Evolutionary conservation across 2,888 invertebrate genomes (phyloP).

Genomic region (Agonopterix arenella): DNA sequence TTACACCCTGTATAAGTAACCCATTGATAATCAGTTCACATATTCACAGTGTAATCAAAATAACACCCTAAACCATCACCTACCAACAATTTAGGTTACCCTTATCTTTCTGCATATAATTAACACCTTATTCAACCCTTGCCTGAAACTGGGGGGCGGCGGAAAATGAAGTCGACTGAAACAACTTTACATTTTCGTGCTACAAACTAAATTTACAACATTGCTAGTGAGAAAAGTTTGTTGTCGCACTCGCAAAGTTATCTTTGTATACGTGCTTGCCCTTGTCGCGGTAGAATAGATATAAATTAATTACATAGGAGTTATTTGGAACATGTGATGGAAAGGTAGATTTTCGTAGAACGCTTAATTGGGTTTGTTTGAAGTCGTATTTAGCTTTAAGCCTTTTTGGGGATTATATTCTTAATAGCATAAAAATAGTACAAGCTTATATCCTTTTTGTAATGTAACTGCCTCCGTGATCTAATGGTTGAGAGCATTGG

Average conservation of each 20-base stretch:
- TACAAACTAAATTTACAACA: neutral
- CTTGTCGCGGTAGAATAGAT: slow-evolving; percentile 13
- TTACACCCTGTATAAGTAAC: neutral
- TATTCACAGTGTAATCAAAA: too few species aligned
- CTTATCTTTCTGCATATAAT: slow-evolving; percentile 27
- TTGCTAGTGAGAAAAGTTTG: neutral
- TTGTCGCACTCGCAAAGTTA: neutral
- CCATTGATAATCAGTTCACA: too few species aligned
- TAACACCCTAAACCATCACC: too few species aligned
- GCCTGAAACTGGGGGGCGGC: slow-evolving; percentile 17
- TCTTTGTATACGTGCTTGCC: neutral
- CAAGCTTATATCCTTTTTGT: too few species aligned
- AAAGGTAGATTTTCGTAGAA: slow-evolving; percentile 10
- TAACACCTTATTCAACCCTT: slow-evolving; percentile 28
- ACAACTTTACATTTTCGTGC: slow-evolving; percentile 4
- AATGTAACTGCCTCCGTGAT: too few species aligned
- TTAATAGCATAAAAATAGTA: too few species aligned
- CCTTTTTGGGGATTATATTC: neutral
- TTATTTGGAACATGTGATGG: slow-evolving; percentile 10
- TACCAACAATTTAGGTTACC: slow-evolving; percentile 1
- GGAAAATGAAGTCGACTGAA: slow-evolving; percentile 18
- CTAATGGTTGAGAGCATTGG: too few species aligned
- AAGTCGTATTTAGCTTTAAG: neutral
- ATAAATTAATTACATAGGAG: slow-evolving; percentile 21
- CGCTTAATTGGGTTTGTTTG: slow-evolving; percentile 10